Percentiles rank a stretch among this genome's conserved stretches.
Evolutionary conservation across 2,888 invertebrate species (phyloP).

Genomic region (Pomacea canaliculata): DNA sequence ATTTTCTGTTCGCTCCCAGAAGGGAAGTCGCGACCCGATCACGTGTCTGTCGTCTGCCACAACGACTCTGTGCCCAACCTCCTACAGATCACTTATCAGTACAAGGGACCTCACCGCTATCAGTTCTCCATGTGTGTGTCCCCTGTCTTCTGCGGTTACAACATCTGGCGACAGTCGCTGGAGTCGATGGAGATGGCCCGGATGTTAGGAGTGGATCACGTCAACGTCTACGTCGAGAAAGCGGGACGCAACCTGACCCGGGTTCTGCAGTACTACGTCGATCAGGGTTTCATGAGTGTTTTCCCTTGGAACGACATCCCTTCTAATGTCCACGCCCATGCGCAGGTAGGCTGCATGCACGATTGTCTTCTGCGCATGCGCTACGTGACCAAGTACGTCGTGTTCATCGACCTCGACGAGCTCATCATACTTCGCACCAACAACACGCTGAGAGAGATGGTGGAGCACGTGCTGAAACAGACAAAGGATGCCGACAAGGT

Average conservation of each 20-base stretch:
- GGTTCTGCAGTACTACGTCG: background rate
- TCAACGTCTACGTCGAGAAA: background rate
- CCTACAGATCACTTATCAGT: background rate
- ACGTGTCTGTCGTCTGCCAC: background rate
- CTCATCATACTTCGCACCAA: background rate
- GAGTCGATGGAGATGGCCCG: background rate
- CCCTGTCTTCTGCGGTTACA: background rate
- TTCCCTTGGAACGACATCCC: background rate
- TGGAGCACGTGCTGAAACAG: background rate
- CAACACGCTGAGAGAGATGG: background rate
- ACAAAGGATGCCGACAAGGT: background rate
- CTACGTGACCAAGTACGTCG: background rate
- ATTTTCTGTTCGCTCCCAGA: background rate
- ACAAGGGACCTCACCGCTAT: background rate
- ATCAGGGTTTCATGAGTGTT: background rate
- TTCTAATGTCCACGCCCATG: background rate
- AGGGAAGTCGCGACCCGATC: background rate
- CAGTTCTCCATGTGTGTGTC: background rate
- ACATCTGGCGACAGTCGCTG: background rate
- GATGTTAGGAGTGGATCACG: background rate
- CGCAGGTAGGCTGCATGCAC: background rate
- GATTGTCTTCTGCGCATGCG: constrained; percentile 3
- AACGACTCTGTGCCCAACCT: background rate
- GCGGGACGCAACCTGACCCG: background rate
- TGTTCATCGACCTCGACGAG: constrained; percentile 1